phyloP scores from a whole-genome alignment of 2,888 invertebrate species.

The Creontiades dilutus region DNA sequence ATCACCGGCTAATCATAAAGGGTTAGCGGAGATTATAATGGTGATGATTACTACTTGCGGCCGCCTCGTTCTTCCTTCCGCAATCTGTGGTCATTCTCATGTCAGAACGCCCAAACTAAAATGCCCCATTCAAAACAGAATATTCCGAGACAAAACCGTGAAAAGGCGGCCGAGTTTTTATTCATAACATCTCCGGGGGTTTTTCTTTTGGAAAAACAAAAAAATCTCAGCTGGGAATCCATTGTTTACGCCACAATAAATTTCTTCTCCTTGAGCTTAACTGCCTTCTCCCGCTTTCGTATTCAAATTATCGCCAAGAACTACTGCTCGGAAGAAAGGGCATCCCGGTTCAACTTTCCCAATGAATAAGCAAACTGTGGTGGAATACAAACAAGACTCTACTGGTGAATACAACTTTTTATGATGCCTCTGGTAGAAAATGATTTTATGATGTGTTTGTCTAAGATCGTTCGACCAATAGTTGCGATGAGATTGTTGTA shows the following conservation, averaged over 20 bases:
- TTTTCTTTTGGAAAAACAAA: neutral
- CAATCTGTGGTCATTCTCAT: constrained; percentile 19
- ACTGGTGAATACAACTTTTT: neutral
- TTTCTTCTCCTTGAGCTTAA: constrained; percentile 29
- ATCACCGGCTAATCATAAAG: constrained; percentile 55
- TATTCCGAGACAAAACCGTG: neutral
- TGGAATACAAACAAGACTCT: neutral
- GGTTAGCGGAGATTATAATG: neutral
- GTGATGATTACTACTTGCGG: constrained; percentile 3
- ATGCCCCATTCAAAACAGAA: constrained; percentile 8
- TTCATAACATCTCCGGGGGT: neutral
- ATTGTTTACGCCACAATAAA: constrained; percentile 53
- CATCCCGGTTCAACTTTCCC: constrained; percentile 10
- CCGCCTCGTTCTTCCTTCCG: neutral
- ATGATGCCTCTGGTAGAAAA: too few species aligned
- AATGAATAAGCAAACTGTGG: constrained; percentile 35
- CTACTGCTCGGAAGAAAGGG: neutral
- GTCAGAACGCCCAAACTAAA: neutral
- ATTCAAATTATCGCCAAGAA: constrained; percentile 50
- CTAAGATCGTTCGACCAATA: too few species aligned
- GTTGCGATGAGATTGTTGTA: too few species aligned
- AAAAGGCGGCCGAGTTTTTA: neutral
- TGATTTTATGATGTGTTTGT: too few species aligned
- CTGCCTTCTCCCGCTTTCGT: constrained; percentile 48
- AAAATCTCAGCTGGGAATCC: constrained; percentile 3